These are phyloP conservation scores for Typhlichthys eigenmanni DNA, from an alignment of 2,797 vertebrate species.

Conservation along the genomic window DNA sequence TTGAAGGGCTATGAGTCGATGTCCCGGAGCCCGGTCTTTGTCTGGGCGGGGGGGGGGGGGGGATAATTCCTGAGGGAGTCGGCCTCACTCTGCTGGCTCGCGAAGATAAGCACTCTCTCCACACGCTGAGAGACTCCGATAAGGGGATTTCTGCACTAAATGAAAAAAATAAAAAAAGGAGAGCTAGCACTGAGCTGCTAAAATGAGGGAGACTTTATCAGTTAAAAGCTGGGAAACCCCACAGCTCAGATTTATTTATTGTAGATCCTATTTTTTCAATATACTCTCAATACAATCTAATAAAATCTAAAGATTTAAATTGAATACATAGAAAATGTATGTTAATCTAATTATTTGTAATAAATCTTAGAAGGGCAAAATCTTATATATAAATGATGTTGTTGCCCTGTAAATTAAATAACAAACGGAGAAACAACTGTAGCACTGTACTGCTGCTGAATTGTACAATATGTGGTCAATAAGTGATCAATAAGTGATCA, in stretches of 20 bases:
- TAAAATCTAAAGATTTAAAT: constrained; percentile 22
- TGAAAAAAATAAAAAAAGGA: constrained; percentile 50
- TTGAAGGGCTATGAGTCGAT: constrained; percentile 60
- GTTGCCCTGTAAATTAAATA: not conserved
- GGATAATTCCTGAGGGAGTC: constrained; percentile 80
- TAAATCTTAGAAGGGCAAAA: too few relatives aligned
- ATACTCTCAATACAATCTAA: constrained; percentile 31
- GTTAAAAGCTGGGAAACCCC: constrained; percentile 60
- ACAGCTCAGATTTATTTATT: constrained; percentile 40
- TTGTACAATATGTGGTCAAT: too few relatives aligned
- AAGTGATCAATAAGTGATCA: too few relatives aligned
- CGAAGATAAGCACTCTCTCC: constrained; percentile 89
- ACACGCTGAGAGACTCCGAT: constrained; percentile 89
- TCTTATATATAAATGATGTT: too few relatives aligned
- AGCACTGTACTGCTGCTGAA: not conserved
- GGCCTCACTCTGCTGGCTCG: constrained; percentile 85
- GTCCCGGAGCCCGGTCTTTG: constrained; percentile 74
- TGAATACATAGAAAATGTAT: constrained; percentile 3
- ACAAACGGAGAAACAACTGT: not conserved
- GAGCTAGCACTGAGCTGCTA: constrained; percentile 67
- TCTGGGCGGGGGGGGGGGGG: constrained; percentile 63
- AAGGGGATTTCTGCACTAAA: constrained; percentile 84
- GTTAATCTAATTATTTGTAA: too few relatives aligned
- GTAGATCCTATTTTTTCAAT: constrained; percentile 40
- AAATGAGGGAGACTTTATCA: constrained; percentile 71